A percentile compares a stretch with the other conserved stretches of the same genome.
These are phyloP conservation scores for Euproctis similis DNA, from an alignment of 2,888 invertebrate species.

Conservation along the genomic window DNA sequence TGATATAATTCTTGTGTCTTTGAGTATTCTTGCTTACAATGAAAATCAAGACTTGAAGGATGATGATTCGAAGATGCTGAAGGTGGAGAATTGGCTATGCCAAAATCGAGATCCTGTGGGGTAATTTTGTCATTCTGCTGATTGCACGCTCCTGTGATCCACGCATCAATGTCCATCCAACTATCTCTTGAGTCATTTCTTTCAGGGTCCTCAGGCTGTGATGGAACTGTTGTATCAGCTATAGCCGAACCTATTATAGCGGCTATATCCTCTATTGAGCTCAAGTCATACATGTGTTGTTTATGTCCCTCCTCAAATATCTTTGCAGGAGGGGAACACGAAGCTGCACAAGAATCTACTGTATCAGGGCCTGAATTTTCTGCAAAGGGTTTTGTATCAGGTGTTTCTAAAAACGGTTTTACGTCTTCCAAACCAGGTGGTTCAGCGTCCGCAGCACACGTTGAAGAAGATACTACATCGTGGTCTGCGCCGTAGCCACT, in stretches of 20 bases:
- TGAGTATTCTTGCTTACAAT: conserved; percentile 63
- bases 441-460: conserved; percentile 80
- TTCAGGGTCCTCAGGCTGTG: conserved; percentile 82
- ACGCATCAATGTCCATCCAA: conserved; percentile 92
- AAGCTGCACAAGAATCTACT: conserved; percentile 74
- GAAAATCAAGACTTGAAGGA: conserved; percentile 66
- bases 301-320: conserved; percentile 71
- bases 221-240: conserved; percentile 90
- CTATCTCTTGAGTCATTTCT: conserved; percentile 83
- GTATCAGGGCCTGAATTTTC: conserved; percentile 74
- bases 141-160: conserved; percentile 87
- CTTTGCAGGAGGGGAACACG: conserved; percentile 69
- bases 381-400: conserved; percentile 65
- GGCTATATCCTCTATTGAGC: conserved; percentile 87
- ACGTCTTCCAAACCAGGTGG: conserved; percentile 78
- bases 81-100: conserved; percentile 78
- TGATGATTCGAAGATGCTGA: conserved; percentile 73
- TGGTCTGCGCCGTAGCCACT: conserved; percentile 79
- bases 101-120: conserved; percentile 82
- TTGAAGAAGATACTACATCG: conserved; percentile 84
- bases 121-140: conserved; percentile 82
- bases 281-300: conserved; percentile 81
- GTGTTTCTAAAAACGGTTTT: conserved; percentile 76
- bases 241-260: conserved; percentile 92
- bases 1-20: conserved; percentile 69